Conservation (phyloP, 2,888 invertebrate species). For the Polietes domitor region DNA sequence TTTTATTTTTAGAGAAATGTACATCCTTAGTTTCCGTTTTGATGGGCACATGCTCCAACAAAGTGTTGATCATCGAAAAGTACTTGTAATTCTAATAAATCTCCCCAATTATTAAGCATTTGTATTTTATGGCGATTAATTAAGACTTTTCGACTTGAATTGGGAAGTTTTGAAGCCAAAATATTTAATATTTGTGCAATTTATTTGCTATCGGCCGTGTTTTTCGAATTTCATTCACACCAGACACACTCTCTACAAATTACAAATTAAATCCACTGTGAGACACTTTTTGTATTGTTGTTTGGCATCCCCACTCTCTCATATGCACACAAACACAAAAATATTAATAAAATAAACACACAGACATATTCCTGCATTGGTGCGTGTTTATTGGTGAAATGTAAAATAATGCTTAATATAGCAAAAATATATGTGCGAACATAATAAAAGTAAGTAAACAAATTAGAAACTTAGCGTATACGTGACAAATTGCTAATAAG, state of each 20-base stretch:
- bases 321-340: slow-evolving; percentile 33
- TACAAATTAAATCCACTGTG: too few species aligned
- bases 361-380: background rate
- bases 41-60: slow-evolving; percentile 73
- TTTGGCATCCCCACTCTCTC: slow-evolving; percentile 48
- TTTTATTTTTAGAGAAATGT: too few species aligned
- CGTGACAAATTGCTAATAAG: slow-evolving; percentile 62
- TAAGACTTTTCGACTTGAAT: background rate
- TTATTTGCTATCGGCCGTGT: slow-evolving; percentile 13
- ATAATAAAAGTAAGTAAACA: background rate
- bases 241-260: slow-evolving; percentile 63
- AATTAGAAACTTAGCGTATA: slow-evolving; percentile 61
- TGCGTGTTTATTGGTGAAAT: too few species aligned
- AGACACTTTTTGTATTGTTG: slow-evolving; percentile 73
- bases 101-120: background rate
- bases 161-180: slow-evolving; percentile 12
- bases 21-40: slow-evolving; percentile 69
- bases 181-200: slow-evolving; percentile 41
- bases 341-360: background rate
- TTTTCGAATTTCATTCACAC: slow-evolving; percentile 32
- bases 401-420: too few species aligned
- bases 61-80: slow-evolving; percentile 73
- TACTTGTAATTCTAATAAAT: slow-evolving; percentile 1
- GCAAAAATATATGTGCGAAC: slow-evolving; percentile 3
- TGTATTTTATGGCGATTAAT: background rate